Evolutionary conservation across 1,140 invertebrate genomes (phyloP).

Genomic region (Danaus plexippus): DNA sequence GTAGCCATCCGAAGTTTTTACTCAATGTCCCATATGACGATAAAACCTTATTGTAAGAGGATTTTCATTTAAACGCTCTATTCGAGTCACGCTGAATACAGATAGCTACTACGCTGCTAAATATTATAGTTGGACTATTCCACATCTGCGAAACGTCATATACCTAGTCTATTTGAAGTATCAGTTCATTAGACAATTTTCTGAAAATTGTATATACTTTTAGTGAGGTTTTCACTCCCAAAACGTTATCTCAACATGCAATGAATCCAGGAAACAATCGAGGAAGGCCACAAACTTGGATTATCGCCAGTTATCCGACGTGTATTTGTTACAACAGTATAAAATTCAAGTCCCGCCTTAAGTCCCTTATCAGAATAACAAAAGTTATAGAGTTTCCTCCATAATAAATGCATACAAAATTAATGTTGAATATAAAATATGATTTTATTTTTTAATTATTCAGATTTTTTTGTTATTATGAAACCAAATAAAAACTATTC

Average conservation of each 20-base stretch:
- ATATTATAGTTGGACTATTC: neutral
- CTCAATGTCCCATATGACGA: conserved; percentile 25
- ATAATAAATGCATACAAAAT: conserved; percentile 3
- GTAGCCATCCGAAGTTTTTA: conserved; percentile 21
- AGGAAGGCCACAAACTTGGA: conserved; percentile 49
- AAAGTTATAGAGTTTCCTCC: conserved; percentile 8
- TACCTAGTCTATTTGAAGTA: no score
- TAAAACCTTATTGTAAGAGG: conserved; percentile 24
- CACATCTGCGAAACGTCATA: no score
- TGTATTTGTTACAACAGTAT: conserved; percentile 50
- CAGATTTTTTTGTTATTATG: neutral
- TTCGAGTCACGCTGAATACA: conserved; percentile 14
- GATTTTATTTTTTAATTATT: neutral
- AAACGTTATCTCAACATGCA: conserved; percentile 19
- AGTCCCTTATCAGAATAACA: conserved; percentile 24
- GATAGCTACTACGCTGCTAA: conserved; percentile 14
- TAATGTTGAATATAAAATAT: conserved; percentile 1
- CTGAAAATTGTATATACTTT: no score
- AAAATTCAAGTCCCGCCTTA: conserved; percentile 42
- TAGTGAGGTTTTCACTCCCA: no score
- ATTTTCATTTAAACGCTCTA: conserved; percentile 19
- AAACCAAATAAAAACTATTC: neutral
- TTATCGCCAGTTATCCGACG: conserved; percentile 49
- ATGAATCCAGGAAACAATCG: conserved; percentile 35
- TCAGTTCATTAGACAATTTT: no score